Percentiles rank a stretch among this genome's conserved stretches.
phyloP scores from a whole-genome alignment of 2,797 vertebrate genomes.

The Lateolabrax maculatus region DNA sequence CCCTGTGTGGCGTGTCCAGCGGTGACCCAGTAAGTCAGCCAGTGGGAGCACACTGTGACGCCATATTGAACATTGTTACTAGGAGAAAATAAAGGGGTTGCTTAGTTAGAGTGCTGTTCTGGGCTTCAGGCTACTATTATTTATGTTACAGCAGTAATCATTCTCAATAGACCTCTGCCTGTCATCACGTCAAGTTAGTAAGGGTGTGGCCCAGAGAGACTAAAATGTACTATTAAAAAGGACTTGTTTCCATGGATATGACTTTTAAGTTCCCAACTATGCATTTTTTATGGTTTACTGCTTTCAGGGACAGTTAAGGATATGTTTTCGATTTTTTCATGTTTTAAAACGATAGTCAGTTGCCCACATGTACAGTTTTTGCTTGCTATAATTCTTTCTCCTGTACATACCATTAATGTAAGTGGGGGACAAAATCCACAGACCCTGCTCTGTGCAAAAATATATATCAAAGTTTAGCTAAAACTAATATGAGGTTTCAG shows the following conservation, averaged over 20 bases:
- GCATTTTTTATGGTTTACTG: not conserved
- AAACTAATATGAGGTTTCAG: not conserved
- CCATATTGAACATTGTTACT: conserved; percentile 56
- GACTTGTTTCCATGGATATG: not conserved
- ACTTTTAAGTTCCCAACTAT: not conserved
- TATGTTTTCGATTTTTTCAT: not conserved
- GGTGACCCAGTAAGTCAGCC: conserved; percentile 72
- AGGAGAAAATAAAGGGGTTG: conserved; percentile 55
- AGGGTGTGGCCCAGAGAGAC: not conserved
- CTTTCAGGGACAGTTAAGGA: not conserved
- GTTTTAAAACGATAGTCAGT: not conserved
- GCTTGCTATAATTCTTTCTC: not conserved
- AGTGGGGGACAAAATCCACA: not conserved
- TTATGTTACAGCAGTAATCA: conserved; percentile 20
- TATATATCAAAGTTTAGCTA: not conserved
- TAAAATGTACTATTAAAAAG: not conserved
- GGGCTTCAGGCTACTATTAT: conserved; percentile 21
- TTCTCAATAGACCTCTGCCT: not conserved
- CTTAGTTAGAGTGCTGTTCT: conserved; percentile 30
- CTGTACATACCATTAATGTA: not conserved
- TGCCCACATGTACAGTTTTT: not conserved
- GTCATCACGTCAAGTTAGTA: not conserved
- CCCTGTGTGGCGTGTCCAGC: conserved; percentile 49
- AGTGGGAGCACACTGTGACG: conserved; percentile 39
- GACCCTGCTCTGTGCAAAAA: not conserved